A percentile compares a stretch with the other conserved stretches of the same genome.
These are phyloP conservation scores for Epiblema foenella DNA, from an alignment of 2,888 invertebrate genomes.

Conservation along the genomic window DNA sequence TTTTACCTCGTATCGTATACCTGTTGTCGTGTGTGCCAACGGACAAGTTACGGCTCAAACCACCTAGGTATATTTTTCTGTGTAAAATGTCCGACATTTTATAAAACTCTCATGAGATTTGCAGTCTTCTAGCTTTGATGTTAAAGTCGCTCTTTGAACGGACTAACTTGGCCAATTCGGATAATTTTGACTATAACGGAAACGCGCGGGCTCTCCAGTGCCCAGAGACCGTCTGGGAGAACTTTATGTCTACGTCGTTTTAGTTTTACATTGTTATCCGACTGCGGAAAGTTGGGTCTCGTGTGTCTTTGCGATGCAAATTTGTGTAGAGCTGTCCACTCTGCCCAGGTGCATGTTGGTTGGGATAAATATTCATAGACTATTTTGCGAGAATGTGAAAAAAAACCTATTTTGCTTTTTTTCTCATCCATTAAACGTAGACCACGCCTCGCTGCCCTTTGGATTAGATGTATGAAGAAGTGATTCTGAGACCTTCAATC, in stretches of 20 bases:
- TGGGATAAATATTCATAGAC: slow-evolving; percentile 10
- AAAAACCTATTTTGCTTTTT: not conserved
- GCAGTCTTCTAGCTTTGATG: too few relatives aligned
- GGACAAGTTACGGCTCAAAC: slow-evolving; percentile 11
- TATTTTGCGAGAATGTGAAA: not conserved
- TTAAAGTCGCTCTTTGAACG: too few relatives aligned
- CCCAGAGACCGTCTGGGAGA: slow-evolving; percentile 41
- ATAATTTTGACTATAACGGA: not conserved
- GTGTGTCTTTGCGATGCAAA: slow-evolving; percentile 52
- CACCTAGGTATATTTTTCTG: not conserved
- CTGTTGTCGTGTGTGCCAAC: slow-evolving; percentile 9
- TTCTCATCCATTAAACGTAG: too few relatives aligned
- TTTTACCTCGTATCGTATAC: slow-evolving; percentile 4
- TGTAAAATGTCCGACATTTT: too few relatives aligned
- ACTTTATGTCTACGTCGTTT: slow-evolving; percentile 51
- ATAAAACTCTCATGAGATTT: too few relatives aligned
- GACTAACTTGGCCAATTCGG: too few relatives aligned
- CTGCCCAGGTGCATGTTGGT: slow-evolving; percentile 35
- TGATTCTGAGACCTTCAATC: too few relatives aligned
- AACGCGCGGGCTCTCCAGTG: not conserved
- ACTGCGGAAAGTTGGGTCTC: slow-evolving; percentile 43
- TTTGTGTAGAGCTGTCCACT: slow-evolving; percentile 47
- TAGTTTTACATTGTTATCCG: slow-evolving; percentile 51
- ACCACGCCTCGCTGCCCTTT: too few relatives aligned
- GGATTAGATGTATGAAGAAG: too few relatives aligned